A percentile compares a stretch with the other conserved stretches of the same genome.
These are phyloP conservation scores for Anoncus sp. DNA, from an alignment of 2,888 invertebrate genomes.

Conservation along the genomic window DNA sequence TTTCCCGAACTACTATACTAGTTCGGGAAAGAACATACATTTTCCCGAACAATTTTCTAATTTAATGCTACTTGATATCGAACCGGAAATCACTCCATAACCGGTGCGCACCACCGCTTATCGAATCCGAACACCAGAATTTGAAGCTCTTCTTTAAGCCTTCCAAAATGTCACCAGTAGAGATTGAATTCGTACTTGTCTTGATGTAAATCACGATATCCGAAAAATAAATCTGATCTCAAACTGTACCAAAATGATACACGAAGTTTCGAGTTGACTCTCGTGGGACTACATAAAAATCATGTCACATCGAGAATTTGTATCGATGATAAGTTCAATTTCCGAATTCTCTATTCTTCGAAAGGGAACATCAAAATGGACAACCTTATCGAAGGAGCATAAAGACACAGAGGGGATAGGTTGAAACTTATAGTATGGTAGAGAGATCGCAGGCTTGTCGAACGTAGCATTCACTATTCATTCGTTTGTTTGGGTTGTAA, in stretches of 20 bases:
- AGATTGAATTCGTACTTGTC: too few relatives aligned
- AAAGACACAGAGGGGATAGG: constrained; percentile 6
- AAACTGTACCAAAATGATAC: not conserved
- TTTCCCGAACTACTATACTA: too few relatives aligned
- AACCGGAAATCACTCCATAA: too few relatives aligned
- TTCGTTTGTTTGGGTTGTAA: constrained; percentile 77
- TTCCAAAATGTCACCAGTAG: too few relatives aligned
- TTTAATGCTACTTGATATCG: too few relatives aligned
- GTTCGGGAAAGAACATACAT: too few relatives aligned
- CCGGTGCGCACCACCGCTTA: too few relatives aligned
- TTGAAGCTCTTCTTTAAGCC: too few relatives aligned
- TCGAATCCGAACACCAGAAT: too few relatives aligned
- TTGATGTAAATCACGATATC: too few relatives aligned
- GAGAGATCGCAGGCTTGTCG: constrained; percentile 53
- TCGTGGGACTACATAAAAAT: not conserved
- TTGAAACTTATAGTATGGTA: constrained; percentile 15
- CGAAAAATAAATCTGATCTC: not conserved
- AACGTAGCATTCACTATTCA: constrained; percentile 71
- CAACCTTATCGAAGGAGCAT: not conserved
- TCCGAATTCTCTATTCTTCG: constrained; percentile 23
- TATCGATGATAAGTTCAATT: constrained; percentile 14
- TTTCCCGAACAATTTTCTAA: too few relatives aligned
- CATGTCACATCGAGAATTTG: not conserved
- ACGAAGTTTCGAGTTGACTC: not conserved
- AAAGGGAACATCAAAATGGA: not conserved